Conservation (phyloP, 2,797 vertebrate species). For the Cossypha caffra region DNA sequence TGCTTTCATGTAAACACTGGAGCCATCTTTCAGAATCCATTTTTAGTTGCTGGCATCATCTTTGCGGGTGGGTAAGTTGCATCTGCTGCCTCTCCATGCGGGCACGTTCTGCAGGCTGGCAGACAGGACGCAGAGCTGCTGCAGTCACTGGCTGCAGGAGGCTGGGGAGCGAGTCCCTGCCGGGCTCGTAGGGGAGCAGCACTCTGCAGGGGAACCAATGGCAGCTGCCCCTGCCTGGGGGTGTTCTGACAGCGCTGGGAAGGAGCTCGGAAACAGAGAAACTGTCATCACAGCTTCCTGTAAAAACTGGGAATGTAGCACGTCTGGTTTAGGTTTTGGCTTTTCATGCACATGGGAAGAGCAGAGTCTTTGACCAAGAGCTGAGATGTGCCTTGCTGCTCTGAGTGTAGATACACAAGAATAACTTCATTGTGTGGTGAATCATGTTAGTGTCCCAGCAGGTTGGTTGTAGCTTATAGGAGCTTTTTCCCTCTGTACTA, state of each 20-base stretch:
- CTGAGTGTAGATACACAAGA: background rate
- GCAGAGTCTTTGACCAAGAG: background rate
- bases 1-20: fast-evolving
- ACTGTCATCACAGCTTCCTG: background rate
- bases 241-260: background rate
- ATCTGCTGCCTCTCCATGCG: background rate
- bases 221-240: background rate
- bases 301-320: background rate
- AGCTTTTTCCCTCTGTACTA: background rate
- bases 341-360: background rate
- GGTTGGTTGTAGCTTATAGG: background rate
- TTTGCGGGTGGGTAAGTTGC: background rate
- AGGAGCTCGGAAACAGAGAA: background rate
- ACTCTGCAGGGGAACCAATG: background rate
- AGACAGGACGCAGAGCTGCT: background rate
- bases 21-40: background rate
- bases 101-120: background rate
- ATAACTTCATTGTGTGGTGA: background rate
- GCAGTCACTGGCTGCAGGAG: background rate
- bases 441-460: background rate
- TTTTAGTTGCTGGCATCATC: background rate
- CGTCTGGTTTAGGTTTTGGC: background rate
- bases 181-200: background rate
- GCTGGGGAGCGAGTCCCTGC: background rate
- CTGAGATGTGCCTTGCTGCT: background rate